Conservation (phyloP, 2,113 vertebrate species). For the Oryctolagus cuniculus region mOryCun1.1 NC_091434.1:13714001-13714500, state of each 20-base stretch:
- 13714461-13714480: slow-evolving; percentile 1
- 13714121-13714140: slow-evolving; percentile 28
- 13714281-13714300: slow-evolving; percentile 53
- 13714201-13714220: background rate
- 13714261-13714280: slow-evolving; percentile 3
- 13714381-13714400: slow-evolving; percentile 5
- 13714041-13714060: slow-evolving; percentile 63
- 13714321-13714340: background rate
- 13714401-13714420: background rate
- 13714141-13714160: background rate
- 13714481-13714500: background rate
- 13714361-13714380: background rate
- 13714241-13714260: background rate
- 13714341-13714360: slow-evolving; percentile 32
- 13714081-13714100: slow-evolving; percentile 55
- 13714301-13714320: slow-evolving; percentile 12
- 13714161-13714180: background rate
- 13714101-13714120: slow-evolving; percentile 39
- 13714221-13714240: background rate
- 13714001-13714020: slow-evolving; percentile 35
- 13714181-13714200: background rate
- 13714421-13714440: background rate
- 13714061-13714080: slow-evolving; percentile 48
- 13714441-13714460: background rate
- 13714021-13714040: slow-evolving; percentile 21